Conservation (phyloP, 2,888 invertebrate genomes). For the Apotomis capreana region DNA sequence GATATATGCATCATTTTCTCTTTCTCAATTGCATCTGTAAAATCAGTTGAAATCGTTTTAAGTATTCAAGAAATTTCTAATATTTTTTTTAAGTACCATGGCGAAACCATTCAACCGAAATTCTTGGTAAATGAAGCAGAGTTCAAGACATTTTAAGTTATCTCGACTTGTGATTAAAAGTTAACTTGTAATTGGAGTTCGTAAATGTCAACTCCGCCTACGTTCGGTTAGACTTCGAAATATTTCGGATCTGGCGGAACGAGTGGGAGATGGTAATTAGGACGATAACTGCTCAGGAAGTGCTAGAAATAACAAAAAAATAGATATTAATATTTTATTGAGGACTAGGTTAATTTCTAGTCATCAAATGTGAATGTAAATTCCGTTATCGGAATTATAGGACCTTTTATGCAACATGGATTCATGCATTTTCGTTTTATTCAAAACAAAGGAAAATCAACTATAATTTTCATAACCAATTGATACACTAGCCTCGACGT, state of each 20-base stretch:
- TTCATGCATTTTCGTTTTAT: no score
- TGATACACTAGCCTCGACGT: no score
- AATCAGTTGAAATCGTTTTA: no score
- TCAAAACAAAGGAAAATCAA: no score
- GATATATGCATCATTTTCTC: no score
- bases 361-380: no score
- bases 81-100: background rate
- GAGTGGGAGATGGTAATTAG: background rate
- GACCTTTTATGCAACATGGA: no score
- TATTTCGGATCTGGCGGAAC: background rate
- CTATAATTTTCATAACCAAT: no score
- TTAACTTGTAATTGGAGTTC: slow-evolving; percentile 24
- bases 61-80: no score
- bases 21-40: no score
- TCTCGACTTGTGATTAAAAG: slow-evolving; percentile 12
- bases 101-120: background rate
- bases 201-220: slow-evolving; percentile 21
- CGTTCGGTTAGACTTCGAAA: slow-evolving; percentile 1
- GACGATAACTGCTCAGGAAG: background rate
- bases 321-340: background rate
- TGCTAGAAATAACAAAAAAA: background rate
- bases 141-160: background rate
- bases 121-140: background rate
- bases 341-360: no score
- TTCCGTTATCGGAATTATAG: no score